These are phyloP conservation scores for Luffia ferchaultella DNA, from an alignment of 2,888 invertebrate species.

Conservation along the genomic window DNA sequence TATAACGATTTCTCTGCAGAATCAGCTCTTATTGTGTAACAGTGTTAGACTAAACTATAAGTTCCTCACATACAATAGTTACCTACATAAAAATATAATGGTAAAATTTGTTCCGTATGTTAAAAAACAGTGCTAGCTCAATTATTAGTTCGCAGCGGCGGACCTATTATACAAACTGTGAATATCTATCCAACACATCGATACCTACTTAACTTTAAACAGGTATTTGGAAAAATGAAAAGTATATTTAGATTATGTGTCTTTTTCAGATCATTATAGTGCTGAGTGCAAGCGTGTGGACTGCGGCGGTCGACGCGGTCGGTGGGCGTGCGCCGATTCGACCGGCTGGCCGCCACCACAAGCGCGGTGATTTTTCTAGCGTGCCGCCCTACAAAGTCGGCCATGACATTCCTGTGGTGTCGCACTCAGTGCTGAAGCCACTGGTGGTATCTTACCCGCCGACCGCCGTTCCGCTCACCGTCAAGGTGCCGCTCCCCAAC, in stretches of 20 bases:
- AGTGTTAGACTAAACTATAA: no score
- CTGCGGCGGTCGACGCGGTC: constrained; percentile 16
- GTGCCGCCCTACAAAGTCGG: constrained; percentile 58
- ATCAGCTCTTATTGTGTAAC: no score
- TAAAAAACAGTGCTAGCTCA: no score
- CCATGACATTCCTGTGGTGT: constrained; percentile 51
- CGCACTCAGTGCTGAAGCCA: constrained; percentile 55
- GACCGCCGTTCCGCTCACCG: constrained; percentile 45
- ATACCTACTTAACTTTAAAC: no score
- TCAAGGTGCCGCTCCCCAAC: constrained; percentile 46
- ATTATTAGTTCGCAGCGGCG: no score
- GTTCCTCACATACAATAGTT: no score
- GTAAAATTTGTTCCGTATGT: no score
- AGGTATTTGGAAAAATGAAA: no score
- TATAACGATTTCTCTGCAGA: no score
- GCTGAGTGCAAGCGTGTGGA: constrained; percentile 38
- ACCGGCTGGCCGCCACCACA: constrained; percentile 28
- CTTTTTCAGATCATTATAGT: constrained; percentile 47
- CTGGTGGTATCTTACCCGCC: constrained; percentile 55
- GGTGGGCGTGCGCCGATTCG: neutral
- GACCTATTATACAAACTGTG: no score
- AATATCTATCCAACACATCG: no score
- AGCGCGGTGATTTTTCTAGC: constrained; percentile 42
- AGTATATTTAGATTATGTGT: neutral
- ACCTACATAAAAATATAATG: no score